phyloP scores from a whole-genome alignment of 2,797 vertebrate genomes.

The Sciurus vulgaris region DNA sequence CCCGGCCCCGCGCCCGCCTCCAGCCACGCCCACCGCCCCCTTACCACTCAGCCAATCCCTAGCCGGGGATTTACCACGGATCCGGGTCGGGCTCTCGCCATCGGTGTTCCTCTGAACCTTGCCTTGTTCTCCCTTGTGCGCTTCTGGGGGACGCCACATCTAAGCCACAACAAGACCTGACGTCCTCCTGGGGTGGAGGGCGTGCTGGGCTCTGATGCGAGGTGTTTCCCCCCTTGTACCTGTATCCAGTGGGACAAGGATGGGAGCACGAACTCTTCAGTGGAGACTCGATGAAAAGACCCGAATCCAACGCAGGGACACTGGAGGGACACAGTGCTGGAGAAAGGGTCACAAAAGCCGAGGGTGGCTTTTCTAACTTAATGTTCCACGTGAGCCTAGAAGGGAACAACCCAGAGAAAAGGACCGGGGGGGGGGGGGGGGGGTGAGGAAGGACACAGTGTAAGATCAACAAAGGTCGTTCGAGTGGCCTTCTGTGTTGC shows the following conservation, averaged over 20 bases:
- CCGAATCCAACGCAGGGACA: accelerated
- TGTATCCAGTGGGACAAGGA: background rate
- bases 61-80: too few species aligned
- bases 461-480: accelerated
- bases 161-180: conserved; percentile 81
- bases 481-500: background rate
- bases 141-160: too few species aligned
- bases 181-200: conserved; percentile 70
- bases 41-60: too few species aligned
- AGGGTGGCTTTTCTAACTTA: background rate
- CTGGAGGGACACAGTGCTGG: background rate
- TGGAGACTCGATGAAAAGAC: background rate
- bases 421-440: accelerated
- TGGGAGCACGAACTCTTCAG: accelerated
- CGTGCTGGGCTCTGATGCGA: accelerated
- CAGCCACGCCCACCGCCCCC: too few species aligned
- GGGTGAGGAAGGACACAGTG: accelerated
- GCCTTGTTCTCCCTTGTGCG: too few species aligned
- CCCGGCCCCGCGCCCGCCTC: too few species aligned
- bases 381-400: accelerated
- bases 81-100: too few species aligned
- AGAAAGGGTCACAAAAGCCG: background rate
- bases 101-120: too few species aligned
- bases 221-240: background rate
- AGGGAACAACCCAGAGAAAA: background rate